Evolutionary conservation across 2,113 vertebrate species (phyloP).

Genomic region (Poeciliopsis turrubarensis): DNA sequence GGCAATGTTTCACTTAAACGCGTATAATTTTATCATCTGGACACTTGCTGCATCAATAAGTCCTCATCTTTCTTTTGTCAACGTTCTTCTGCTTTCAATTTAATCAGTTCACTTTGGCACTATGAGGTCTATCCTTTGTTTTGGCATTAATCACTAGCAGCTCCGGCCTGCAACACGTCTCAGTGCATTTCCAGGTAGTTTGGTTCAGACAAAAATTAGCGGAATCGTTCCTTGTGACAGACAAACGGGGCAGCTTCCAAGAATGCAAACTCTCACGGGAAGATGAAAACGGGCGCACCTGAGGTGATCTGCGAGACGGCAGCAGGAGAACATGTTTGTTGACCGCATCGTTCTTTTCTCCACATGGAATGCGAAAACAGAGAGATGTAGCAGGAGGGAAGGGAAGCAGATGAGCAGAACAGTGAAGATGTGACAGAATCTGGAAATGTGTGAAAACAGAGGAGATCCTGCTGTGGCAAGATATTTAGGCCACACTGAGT

Average conservation of each 20-base stretch:
- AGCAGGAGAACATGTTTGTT: constrained; percentile 50
- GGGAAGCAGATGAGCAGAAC: constrained; percentile 40
- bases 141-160: not conserved
- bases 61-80: not conserved
- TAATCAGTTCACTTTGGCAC: not conserved
- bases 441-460: constrained; percentile 67
- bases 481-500: constrained; percentile 65
- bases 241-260: constrained; percentile 51
- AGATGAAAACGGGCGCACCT: constrained; percentile 39
- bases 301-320: constrained; percentile 44
- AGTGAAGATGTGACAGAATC: constrained; percentile 65
- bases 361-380: constrained; percentile 46
- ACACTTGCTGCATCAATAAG: not conserved
- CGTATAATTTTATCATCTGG: not conserved
- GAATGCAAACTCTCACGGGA: constrained; percentile 44
- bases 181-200: not conserved
- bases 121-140: not conserved
- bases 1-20: not conserved
- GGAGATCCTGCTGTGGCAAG: constrained; percentile 53
- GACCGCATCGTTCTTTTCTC: constrained; percentile 40
- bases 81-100: not conserved
- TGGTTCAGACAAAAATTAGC: no score
- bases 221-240: constrained; percentile 13
- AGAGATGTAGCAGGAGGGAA: constrained; percentile 40
- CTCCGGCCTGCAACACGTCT: not conserved